phyloP scores from a whole-genome alignment of 2,797 vertebrate genomes.

The Calcarius lapponicus region DNA sequence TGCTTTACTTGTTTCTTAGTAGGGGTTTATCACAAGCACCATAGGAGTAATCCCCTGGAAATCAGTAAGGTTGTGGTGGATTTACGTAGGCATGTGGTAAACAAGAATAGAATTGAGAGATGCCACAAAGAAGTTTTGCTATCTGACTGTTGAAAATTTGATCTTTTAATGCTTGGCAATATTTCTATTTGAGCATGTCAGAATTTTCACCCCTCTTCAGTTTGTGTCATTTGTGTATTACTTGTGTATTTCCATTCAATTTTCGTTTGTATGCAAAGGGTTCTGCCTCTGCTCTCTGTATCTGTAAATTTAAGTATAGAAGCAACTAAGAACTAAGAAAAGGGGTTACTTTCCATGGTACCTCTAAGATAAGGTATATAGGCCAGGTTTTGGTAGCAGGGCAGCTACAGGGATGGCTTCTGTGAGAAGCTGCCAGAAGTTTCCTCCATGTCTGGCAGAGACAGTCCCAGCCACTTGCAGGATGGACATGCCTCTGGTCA shows the following conservation, averaged over 20 bases:
- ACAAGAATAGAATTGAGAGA: background rate
- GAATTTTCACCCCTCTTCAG: background rate
- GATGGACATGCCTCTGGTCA: rapidly evolving
- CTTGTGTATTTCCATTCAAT: background rate
- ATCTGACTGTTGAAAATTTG: background rate
- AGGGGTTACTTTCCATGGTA: background rate
- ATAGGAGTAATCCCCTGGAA: background rate
- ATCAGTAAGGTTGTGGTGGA: background rate
- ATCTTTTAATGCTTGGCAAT: background rate
- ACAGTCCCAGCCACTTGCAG: background rate
- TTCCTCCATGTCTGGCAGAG: background rate
- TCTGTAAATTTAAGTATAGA: background rate
- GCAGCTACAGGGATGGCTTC: background rate
- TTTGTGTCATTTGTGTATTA: background rate
- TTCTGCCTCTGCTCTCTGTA: background rate
- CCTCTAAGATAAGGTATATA: background rate
- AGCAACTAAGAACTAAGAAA: background rate
- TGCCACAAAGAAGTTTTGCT: background rate
- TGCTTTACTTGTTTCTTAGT: background rate
- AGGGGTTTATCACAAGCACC: background rate
- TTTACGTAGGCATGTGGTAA: background rate
- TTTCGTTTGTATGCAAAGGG: background rate
- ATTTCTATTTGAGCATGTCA: background rate
- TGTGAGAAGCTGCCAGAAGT: background rate
- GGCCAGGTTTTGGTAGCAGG: background rate